Conservation (phyloP, 2,797 vertebrate species). For the Hippocampus kuda region DNA sequence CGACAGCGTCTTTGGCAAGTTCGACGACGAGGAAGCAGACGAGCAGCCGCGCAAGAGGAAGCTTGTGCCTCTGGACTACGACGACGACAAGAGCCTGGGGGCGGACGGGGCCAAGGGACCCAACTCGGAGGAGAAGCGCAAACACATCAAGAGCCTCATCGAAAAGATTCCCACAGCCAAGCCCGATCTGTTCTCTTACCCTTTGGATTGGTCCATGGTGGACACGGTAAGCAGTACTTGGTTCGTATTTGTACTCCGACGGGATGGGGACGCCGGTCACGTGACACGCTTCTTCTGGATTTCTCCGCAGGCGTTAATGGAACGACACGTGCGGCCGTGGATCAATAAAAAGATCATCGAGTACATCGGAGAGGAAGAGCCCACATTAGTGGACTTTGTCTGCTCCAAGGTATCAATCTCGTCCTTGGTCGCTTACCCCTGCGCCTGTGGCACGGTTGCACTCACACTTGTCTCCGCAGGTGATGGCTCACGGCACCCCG, state of each 20-base stretch:
- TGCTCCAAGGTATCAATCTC: slow-evolving; percentile 82
- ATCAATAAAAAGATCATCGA: slow-evolving; percentile 99
- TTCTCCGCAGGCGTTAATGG: slow-evolving; percentile 81
- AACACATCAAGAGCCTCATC: slow-evolving; percentile 97
- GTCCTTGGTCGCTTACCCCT: background rate
- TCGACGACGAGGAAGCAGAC: slow-evolving; percentile 92
- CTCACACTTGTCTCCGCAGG: slow-evolving; percentile 60
- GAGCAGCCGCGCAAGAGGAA: slow-evolving; percentile 92
- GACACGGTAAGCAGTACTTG: slow-evolving; percentile 60
- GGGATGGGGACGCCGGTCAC: background rate
- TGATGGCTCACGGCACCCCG: slow-evolving; percentile 96
- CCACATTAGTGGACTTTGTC: slow-evolving; percentile 95
- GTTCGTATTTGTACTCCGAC: background rate
- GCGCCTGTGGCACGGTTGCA: background rate
- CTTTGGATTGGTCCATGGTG: slow-evolving; percentile 82
- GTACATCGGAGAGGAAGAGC: slow-evolving; percentile 97
- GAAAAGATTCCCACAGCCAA: slow-evolving; percentile 98
- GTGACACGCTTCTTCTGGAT: too few relatives aligned
- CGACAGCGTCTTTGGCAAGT: slow-evolving; percentile 97
- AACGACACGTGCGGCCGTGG: slow-evolving; percentile 93
- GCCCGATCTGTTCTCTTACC: slow-evolving; percentile 94
- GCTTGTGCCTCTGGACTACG: slow-evolving; percentile 93
- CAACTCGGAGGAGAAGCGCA: slow-evolving; percentile 92
- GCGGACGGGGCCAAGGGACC: slow-evolving; percentile 76
- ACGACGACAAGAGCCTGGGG: slow-evolving; percentile 82